A percentile compares a stretch with the other conserved stretches of the same genome.
Evolutionary conservation across 2,113 vertebrate genomes (phyloP).

Genomic region (Cebus imitator): DNA sequence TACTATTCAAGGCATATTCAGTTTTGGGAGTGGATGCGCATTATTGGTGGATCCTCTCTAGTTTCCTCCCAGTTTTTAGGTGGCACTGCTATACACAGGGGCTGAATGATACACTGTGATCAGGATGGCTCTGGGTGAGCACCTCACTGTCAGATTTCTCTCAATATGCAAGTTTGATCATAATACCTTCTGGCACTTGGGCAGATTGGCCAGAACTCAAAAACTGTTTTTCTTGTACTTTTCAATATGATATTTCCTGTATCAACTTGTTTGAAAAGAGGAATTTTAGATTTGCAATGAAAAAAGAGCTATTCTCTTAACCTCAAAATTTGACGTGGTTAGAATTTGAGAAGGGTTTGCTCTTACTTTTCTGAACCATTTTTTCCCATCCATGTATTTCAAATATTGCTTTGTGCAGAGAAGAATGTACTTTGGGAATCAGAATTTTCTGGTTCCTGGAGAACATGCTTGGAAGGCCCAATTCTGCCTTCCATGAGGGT

Average conservation of each 20-base stretch:
- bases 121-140: background rate
- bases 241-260: constrained; percentile 53
- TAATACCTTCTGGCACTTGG: constrained; percentile 45
- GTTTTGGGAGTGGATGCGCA: background rate
- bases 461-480: background rate
- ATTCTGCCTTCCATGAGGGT: background rate
- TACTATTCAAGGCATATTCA: background rate
- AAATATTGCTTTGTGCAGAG: constrained; percentile 38
- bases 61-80: background rate
- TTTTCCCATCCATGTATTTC: constrained; percentile 60
- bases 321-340: constrained; percentile 70
- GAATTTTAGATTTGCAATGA: constrained; percentile 60
- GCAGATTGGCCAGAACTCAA: constrained; percentile 1
- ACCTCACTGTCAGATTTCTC: background rate
- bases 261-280: constrained; percentile 49
- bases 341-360: constrained; percentile 62
- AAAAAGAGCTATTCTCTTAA: constrained; percentile 57
- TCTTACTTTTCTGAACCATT: constrained; percentile 55
- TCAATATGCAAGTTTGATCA: background rate
- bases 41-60: background rate
- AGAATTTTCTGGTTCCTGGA: constrained; percentile 33
- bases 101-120: background rate
- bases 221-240: constrained; percentile 50
- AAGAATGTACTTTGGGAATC: constrained; percentile 47
- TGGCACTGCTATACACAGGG: too few relatives aligned